phyloP scores from a whole-genome alignment of 2,113 vertebrate genomes.

The Eudyptes chrysolophus region DNA sequence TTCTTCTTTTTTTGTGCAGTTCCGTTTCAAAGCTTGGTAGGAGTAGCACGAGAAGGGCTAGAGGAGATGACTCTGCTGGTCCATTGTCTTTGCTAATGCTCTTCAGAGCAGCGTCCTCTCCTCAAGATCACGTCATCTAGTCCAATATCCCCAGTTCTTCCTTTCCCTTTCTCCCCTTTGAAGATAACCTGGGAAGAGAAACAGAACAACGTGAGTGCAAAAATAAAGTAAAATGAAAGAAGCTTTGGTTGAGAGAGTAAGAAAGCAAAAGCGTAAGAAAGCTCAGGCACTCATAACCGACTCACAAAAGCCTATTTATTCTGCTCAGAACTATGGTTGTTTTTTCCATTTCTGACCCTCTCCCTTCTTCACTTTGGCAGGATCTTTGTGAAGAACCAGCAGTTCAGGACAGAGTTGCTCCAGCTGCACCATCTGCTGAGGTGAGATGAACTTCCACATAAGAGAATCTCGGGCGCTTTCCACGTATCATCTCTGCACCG shows the following conservation, averaged over 20 bases:
- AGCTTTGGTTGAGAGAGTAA: background rate
- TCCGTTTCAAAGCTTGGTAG: slow-evolving; percentile 1
- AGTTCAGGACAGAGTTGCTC: background rate
- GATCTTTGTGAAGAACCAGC: background rate
- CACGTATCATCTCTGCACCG: background rate
- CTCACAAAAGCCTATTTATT: background rate
- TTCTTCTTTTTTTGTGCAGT: background rate
- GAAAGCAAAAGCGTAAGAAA: background rate
- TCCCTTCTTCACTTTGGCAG: background rate
- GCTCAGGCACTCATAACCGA: background rate
- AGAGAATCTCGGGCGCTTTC: fast-evolving
- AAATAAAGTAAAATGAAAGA: background rate
- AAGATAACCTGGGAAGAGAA: slow-evolving; percentile 87
- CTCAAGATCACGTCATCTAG: slow-evolving; percentile 91
- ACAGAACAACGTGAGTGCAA: background rate
- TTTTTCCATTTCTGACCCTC: background rate
- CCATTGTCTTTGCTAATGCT: slow-evolving; percentile 52
- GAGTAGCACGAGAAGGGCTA: background rate
- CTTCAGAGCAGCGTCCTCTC: slow-evolving; percentile 87
- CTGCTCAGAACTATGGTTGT: background rate
- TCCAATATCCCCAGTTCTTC: slow-evolving; percentile 85
- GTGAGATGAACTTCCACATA: background rate
- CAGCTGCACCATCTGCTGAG: background rate
- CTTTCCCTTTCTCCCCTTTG: slow-evolving; percentile 88
- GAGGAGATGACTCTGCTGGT: background rate